Conservation (phyloP, 2,888 invertebrate species). For the Lasioglossum zephyrum region DNA sequence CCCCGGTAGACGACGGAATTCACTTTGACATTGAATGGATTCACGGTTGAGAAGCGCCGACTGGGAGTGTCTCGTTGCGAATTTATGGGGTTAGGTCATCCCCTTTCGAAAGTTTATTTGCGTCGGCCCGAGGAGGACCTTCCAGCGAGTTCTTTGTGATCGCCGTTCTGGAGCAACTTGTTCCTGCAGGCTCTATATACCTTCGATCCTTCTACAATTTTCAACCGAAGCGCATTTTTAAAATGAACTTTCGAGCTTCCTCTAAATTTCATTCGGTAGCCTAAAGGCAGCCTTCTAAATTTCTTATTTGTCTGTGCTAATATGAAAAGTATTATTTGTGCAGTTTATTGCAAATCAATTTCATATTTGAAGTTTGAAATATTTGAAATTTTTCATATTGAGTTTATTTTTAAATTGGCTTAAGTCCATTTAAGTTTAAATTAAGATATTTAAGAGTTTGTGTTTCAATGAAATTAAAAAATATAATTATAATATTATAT, state of each 20-base stretch:
- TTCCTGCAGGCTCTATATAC: background rate
- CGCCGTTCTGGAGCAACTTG: conserved; percentile 15
- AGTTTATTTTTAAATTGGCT: too few species aligned
- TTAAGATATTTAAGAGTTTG: too few species aligned
- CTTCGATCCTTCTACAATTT: conserved; percentile 9
- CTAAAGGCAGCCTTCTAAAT: background rate
- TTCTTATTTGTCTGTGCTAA: background rate
- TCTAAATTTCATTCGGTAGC: background rate
- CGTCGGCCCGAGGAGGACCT: conserved; percentile 48
- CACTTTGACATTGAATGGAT: conserved; percentile 76
- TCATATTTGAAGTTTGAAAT: background rate
- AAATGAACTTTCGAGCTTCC: background rate
- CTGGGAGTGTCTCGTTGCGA: conserved; percentile 76
- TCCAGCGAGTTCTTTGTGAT: conserved; percentile 45
- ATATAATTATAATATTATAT: too few species aligned
- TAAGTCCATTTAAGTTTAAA: too few species aligned
- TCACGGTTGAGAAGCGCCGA: conserved; percentile 73
- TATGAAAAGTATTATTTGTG: background rate
- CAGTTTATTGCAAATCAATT: background rate
- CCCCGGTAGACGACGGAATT: conserved; percentile 61
- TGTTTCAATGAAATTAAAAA: too few species aligned
- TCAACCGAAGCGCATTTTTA: background rate
- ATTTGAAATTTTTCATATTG: too few species aligned
- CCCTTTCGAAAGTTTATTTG: conserved; percentile 72
- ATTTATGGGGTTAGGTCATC: conserved; percentile 79